A percentile compares a stretch with the other conserved stretches of the same genome.
Evolutionary conservation across 1,140 invertebrate species (phyloP).

Genomic region (Berghia stephanieae): DNA sequence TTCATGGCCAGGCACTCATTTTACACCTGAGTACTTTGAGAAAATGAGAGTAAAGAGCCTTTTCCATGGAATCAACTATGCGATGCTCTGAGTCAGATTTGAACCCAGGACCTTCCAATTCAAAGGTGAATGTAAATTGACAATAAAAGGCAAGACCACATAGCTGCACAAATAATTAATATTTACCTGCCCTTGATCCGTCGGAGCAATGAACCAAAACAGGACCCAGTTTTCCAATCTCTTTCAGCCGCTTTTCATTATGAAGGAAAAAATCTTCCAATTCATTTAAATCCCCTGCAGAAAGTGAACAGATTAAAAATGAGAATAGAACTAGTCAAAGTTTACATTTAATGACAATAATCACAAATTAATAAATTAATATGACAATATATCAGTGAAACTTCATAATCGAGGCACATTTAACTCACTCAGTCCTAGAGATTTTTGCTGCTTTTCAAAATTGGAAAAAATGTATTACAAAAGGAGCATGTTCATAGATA

Average conservation of each 20-base stretch:
- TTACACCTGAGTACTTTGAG: too few species aligned
- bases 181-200: constrained; percentile 43
- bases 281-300: background rate
- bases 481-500: too few species aligned
- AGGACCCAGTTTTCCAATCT: constrained; percentile 42
- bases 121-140: background rate
- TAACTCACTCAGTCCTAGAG: too few species aligned
- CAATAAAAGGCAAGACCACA: background rate
- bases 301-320: background rate
- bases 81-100: background rate
- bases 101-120: background rate
- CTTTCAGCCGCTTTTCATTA: constrained; percentile 37
- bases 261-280: constrained; percentile 30
- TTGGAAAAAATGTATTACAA: background rate
- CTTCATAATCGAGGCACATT: background rate
- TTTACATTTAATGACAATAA: background rate
- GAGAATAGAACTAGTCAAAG: background rate
- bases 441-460: too few species aligned
- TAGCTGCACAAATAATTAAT: background rate
- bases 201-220: constrained; percentile 45
- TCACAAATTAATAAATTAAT: background rate
- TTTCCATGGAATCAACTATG: background rate
- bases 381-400: background rate
- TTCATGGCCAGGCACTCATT: too few species aligned
- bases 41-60: background rate